These are phyloP conservation scores for Trileptium ribeirensis DNA, from an alignment of 2,888 invertebrate species.

Conservation along the genomic window DNA sequence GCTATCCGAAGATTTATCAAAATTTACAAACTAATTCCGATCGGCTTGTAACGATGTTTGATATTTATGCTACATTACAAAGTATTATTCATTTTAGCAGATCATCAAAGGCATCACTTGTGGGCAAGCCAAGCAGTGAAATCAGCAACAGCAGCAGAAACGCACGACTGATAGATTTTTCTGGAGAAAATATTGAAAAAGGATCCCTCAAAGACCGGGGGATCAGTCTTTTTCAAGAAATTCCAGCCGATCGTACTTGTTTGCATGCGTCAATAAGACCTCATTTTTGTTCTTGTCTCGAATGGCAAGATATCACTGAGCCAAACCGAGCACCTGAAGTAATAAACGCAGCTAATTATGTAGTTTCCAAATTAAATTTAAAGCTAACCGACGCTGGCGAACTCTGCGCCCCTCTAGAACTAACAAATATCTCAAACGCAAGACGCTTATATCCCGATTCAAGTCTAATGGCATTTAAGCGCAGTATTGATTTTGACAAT, in stretches of 20 bases:
- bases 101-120: neutral
- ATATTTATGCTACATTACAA: neutral
- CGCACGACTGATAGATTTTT: too few relatives aligned
- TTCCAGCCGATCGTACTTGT: slow-evolving; percentile 15
- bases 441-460: neutral
- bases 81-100: neutral
- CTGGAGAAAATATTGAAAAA: neutral
- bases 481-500: neutral
- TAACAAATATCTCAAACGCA: neutral
- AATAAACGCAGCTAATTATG: neutral
- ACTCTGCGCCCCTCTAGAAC: neutral
- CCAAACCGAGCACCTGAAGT: slow-evolving; percentile 16
- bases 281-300: slow-evolving; percentile 19
- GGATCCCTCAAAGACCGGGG: neutral
- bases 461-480: neutral
- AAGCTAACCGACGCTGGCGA: neutral
- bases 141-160: too few relatives aligned
- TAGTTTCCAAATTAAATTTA: neutral
- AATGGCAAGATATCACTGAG: neutral
- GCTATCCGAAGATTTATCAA: neutral
- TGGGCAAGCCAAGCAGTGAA: too few relatives aligned
- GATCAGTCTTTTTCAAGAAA: slow-evolving; percentile 17
- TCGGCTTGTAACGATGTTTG: neutral
- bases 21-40: neutral
- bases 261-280: slow-evolving; percentile 2